Percentiles rank a stretch among this genome's conserved stretches.
Conservation (phyloP, 2,113 vertebrate species). For the Jaculus jaculus region DNA sequence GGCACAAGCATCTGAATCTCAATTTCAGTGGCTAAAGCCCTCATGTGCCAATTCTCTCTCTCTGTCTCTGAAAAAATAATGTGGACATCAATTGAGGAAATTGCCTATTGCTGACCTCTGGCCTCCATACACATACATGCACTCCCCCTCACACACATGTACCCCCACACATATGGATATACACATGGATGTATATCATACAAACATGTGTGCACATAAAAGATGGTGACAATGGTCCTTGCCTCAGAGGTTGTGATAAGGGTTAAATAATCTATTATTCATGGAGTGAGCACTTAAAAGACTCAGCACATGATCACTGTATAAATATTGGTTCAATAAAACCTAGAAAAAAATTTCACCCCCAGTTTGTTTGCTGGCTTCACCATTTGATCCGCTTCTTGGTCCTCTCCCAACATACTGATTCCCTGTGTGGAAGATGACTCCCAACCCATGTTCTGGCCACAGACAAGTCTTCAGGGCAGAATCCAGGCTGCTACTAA, state of each 20-base stretch:
- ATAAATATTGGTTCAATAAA: constrained; percentile 46
- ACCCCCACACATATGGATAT: background rate
- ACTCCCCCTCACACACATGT: too few relatives aligned
- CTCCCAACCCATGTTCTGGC: constrained; percentile 1
- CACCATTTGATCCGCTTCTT: constrained; percentile 3
- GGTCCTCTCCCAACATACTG: background rate
- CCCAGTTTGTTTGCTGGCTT: background rate
- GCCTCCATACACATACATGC: too few relatives aligned
- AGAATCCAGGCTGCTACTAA: constrained; percentile 50
- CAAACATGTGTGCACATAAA: background rate
- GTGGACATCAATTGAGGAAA: too few relatives aligned
- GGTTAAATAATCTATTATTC: background rate
- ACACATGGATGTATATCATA: too few relatives aligned
- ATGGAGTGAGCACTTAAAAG: background rate
- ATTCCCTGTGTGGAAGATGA: background rate
- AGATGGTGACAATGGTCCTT: background rate
- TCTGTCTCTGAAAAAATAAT: too few relatives aligned
- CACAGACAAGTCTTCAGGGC: constrained; percentile 24
- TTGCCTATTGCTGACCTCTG: too few relatives aligned
- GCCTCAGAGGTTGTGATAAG: background rate
- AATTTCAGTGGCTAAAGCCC: too few relatives aligned
- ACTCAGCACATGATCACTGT: background rate
- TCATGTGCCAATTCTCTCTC: too few relatives aligned
- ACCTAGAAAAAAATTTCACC: background rate
- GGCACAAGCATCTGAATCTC: too few relatives aligned